Base-by-base conservation (phyloP, 1,140 invertebrate species). In the Sesamia nonagrioides region DNA sequence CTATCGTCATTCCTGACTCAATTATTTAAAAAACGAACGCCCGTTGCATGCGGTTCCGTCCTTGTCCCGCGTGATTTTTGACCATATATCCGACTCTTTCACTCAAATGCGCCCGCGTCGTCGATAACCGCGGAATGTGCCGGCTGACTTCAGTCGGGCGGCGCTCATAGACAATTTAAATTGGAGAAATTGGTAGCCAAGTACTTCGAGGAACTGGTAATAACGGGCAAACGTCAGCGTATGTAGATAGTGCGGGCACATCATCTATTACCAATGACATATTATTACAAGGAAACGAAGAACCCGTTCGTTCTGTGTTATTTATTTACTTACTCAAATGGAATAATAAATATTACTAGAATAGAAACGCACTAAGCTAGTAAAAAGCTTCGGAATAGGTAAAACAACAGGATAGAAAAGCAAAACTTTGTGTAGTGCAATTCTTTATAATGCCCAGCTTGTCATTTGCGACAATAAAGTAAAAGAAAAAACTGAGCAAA, bases 101-200 rank as follows among this genome's bases (percentile, higher is more conserved):
- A 13, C 68, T 42, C 89, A 84, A 86, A 84, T 92, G 91, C 92
- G 89, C 84, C 86, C 83, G 91, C 89, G 88, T 76, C 83, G 85
- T 86, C 91, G 93, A 93, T 95, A 95, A 92, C 84, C 79, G 82
- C 82, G 89, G 92, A 94, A 95, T 95, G 92, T 83, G 92, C 90
- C 92, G 92, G 92, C 92, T 93, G 89, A 93, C 92, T 95, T 95
- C 93, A 95, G 90, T 91, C 91, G 90, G 88, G 85, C 88, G 91
- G 88, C 86, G 84, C 86, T 95, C 93, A 94, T 95, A 95, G 93
- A 94, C 92, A 93, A 94, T 95, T 94, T 95, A 94, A 94, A 94
- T 94, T 93, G 89, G 90, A 93, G 92, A 95, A 92, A 94, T 94
- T 93, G 91, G 90, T 92, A 91, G 88, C 84, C 82, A 80, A 82